phyloP scores from a whole-genome alignment of 2,888 invertebrate genomes.

The Sphecodes monilicornis region DNA sequence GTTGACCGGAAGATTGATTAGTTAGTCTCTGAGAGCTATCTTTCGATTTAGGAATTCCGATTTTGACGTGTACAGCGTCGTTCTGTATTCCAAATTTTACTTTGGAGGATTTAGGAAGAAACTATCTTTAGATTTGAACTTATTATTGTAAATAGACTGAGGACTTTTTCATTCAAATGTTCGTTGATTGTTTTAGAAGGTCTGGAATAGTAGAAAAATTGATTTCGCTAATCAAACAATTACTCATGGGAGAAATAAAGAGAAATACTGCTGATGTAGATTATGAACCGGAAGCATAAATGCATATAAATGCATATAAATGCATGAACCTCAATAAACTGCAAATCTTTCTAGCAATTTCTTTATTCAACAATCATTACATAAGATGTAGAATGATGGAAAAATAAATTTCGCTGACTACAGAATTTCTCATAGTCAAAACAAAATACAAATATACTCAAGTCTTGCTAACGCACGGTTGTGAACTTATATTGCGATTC shows the following conservation, averaged over 20 bases:
- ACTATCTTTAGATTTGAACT: too few species aligned
- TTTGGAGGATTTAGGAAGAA: too few species aligned
- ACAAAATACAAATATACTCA: background rate
- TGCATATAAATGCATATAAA: too few species aligned
- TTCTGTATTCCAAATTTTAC: background rate
- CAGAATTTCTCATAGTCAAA: background rate
- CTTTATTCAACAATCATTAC: background rate
- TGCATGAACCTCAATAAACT: background rate
- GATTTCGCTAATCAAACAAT: background rate
- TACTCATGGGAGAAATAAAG: background rate
- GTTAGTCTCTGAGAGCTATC: background rate
- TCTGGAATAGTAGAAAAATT: background rate
- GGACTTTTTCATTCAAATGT: background rate
- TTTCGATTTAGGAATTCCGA: background rate
- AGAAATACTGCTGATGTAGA: background rate
- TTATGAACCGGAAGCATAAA: too few species aligned
- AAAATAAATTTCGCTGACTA: background rate
- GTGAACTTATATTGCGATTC: background rate
- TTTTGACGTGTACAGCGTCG: background rate
- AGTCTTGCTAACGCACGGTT: background rate
- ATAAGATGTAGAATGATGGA: background rate
- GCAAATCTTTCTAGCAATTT: too few species aligned
- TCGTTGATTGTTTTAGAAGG: background rate
- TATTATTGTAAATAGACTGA: background rate
- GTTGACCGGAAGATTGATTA: background rate